Percentiles rank a stretch among this genome's conserved stretches.
Conservation (phyloP, 1,140 invertebrate genomes). For the Formica exsecta region DNA sequence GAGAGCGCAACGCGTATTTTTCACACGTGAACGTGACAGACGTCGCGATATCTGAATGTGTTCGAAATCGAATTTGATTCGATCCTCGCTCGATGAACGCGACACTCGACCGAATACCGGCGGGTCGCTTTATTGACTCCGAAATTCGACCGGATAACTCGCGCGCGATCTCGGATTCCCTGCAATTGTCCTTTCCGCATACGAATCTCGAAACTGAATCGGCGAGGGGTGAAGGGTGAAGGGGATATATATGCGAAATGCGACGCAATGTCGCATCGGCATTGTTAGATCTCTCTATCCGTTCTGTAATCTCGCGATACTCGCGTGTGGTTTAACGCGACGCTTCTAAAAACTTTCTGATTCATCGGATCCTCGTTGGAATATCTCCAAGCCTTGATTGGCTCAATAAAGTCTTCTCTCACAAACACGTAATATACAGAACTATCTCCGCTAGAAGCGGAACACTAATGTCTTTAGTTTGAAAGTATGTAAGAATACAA, state of each 20-base stretch:
- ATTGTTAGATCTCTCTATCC: constrained; percentile 38
- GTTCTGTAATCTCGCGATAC: constrained; percentile 30
- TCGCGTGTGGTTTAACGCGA: constrained; percentile 27
- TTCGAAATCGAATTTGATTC: constrained; percentile 12
- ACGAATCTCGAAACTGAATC: constrained; percentile 20
- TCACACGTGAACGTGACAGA: constrained; percentile 12
- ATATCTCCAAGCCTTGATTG: constrained; percentile 11
- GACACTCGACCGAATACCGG: not conserved
- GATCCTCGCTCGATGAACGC: not conserved
- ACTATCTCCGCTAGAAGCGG: not conserved
- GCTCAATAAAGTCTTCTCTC: constrained; percentile 13
- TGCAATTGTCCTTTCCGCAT: not conserved
- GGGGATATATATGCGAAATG: not conserved
- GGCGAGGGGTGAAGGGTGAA: too few species aligned
- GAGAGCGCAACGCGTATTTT: constrained; percentile 63
- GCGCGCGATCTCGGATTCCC: constrained; percentile 11
- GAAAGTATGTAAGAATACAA: not conserved
- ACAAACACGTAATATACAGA: not conserved
- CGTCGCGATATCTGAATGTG: not conserved
- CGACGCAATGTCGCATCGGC: constrained; percentile 25
- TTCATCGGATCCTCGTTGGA: not conserved
- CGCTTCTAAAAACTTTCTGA: constrained; percentile 43
- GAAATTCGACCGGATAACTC: constrained; percentile 37
- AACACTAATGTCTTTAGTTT: not conserved
- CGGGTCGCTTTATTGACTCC: constrained; percentile 13